These are phyloP conservation scores for Pogoniulus pusillus DNA, from an alignment of 2,797 vertebrate genomes.

Conservation along the genomic window DNA sequence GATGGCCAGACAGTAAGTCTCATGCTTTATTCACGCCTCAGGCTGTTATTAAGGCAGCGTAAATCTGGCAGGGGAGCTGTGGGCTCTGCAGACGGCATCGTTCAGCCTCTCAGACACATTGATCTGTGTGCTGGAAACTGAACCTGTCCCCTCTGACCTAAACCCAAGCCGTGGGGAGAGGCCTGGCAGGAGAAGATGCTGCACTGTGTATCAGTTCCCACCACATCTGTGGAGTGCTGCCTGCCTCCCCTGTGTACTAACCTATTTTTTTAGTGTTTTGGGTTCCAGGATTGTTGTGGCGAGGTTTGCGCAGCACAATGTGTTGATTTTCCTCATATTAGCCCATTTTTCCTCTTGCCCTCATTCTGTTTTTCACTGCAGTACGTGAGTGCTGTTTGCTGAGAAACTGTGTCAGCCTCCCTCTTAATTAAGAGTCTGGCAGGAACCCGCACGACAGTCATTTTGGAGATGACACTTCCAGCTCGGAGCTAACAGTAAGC, in stretches of 20 bases:
- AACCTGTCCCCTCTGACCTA: not conserved
- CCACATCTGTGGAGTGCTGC: not conserved
- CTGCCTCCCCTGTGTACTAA: constrained; percentile 23
- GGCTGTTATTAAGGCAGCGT: not conserved
- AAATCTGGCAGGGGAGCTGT: not conserved
- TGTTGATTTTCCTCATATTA: constrained; percentile 31
- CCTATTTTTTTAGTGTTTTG: not conserved
- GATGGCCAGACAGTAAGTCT: not conserved
- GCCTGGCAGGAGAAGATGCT: not conserved
- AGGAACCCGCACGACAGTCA: constrained; percentile 16
- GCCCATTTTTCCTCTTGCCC: constrained; percentile 39
- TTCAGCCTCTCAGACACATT: not conserved
- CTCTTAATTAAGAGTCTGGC: constrained; percentile 42
- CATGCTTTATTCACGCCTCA: not conserved
- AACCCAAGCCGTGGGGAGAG: not conserved
- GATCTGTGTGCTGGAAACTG: not conserved
- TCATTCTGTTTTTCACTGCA: constrained; percentile 47
- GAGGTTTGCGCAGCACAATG: not conserved
- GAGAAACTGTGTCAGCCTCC: constrained; percentile 60
- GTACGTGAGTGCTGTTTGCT: not conserved
- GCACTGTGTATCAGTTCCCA: not conserved
- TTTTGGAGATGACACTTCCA: constrained; percentile 48
- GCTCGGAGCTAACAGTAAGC: constrained; percentile 21
- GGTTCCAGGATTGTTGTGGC: not conserved
- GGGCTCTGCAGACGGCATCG: not conserved